Percentiles rank a stretch among this genome's conserved stretches.
Conservation (phyloP, 2,888 invertebrate genomes). For the Agonopterix subpropinquella region DNA sequence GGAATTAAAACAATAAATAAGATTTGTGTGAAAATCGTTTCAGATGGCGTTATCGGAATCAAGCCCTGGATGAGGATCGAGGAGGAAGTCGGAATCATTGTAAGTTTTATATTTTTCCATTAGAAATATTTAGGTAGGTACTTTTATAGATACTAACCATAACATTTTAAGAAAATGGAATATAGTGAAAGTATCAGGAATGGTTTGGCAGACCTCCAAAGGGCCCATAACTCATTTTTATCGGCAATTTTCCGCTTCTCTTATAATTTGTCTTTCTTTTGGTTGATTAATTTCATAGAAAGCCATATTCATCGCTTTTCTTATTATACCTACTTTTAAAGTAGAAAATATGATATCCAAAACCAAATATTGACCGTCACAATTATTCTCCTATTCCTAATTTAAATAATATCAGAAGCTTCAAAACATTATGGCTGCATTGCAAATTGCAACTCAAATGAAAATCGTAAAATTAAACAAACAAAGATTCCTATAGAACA, state of each 20-base stretch:
- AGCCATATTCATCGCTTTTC: no score
- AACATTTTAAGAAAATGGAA: conserved; percentile 6
- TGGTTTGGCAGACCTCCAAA: conserved; percentile 27
- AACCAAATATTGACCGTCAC: no score
- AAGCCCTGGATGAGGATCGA: not conserved
- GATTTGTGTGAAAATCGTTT: conserved; percentile 23
- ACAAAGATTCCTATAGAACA: no score
- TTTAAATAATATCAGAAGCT: no score
- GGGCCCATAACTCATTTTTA: conserved; percentile 22
- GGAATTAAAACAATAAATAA: conserved; percentile 5
- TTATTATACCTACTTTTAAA: no score
- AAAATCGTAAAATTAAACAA: no score
- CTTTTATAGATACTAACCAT: not conserved
- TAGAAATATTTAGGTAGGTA: not conserved
- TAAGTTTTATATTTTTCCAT: not conserved
- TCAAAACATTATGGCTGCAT: no score
- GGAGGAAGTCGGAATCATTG: not conserved
- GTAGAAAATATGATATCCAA: no score
- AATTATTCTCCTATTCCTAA: no score
- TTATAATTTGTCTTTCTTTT: conserved; percentile 17
- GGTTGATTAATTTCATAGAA: conserved; percentile 18
- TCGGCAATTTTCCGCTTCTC: conserved; percentile 26
- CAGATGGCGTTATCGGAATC: conserved; percentile 24
- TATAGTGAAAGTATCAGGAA: conserved; percentile 19
- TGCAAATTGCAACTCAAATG: no score